Evolutionary conservation across 2,113 vertebrate genomes (phyloP).

Genomic region (Perognathus longimembris): DNA sequence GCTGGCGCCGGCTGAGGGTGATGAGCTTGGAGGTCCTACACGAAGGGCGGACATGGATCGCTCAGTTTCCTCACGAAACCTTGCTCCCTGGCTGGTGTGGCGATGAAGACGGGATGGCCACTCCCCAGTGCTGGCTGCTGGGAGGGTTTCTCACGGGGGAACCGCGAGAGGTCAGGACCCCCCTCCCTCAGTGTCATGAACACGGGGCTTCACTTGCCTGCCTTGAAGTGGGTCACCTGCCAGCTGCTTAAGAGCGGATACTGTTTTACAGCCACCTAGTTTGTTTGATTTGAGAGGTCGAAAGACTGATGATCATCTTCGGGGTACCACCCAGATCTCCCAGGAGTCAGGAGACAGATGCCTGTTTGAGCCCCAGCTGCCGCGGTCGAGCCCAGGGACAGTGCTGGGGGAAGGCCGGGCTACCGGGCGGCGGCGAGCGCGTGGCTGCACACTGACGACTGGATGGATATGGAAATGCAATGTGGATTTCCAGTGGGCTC

Average conservation of each 20-base stretch:
- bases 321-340: not conserved
- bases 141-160: not conserved
- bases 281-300: not conserved
- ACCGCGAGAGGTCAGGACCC: not conserved
- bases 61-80: not conserved
- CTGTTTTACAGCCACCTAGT: not conserved
- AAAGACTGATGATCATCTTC: not conserved
- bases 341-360: not conserved
- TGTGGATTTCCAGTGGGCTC: not conserved
- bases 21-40: not conserved
- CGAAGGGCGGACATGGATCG: not conserved
- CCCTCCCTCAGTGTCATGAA: not conserved
- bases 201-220: not conserved
- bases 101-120: fast-evolving
- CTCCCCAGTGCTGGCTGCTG: fast-evolving
- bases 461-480: not conserved
- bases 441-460: too few relatives aligned
- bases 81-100: not conserved
- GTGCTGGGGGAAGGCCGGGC: not conserved
- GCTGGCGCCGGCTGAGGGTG: not conserved
- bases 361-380: not conserved
- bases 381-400: fast-evolving
- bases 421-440: not conserved
- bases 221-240: not conserved
- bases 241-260: not conserved